Conservation (phyloP, 2,797 vertebrate genomes). For the Gymnoscopelus microlampas region DNA sequence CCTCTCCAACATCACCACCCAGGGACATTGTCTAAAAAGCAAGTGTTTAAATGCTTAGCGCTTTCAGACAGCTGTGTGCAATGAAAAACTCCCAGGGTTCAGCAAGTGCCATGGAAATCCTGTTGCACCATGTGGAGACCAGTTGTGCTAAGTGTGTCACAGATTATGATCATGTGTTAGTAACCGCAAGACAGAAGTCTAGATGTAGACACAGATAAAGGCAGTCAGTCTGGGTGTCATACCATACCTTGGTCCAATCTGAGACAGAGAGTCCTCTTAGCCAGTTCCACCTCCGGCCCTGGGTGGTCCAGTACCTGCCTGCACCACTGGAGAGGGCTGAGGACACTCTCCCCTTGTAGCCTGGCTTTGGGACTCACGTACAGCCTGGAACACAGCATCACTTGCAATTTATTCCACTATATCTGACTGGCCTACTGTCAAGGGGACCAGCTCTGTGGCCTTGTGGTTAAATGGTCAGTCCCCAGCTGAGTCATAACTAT, state of each 20-base stretch:
- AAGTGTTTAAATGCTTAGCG: slow-evolving; percentile 15
- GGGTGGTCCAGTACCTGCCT: slow-evolving; percentile 94
- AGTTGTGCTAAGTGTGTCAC: slow-evolving; percentile 35
- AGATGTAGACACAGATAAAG: slow-evolving; percentile 38
- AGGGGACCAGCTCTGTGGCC: too few species aligned
- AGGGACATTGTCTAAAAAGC: slow-evolving; percentile 1
- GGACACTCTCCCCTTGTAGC: slow-evolving; percentile 69
- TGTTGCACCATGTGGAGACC: slow-evolving; percentile 33
- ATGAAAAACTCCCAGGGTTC: slow-evolving; percentile 39
- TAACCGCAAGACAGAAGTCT: slow-evolving; percentile 38
- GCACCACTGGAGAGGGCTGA: slow-evolving; percentile 94
- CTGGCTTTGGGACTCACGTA: slow-evolving; percentile 88
- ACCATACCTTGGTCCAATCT: slow-evolving; percentile 95
- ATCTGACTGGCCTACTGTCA: too few species aligned
- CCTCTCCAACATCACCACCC: slow-evolving; percentile 15
- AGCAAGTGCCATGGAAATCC: slow-evolving; percentile 37
- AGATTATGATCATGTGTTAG: slow-evolving; percentile 57
- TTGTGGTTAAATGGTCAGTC: too few species aligned
- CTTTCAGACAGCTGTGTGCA: slow-evolving; percentile 4
- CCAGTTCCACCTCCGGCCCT: slow-evolving; percentile 92
- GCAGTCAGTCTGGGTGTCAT: slow-evolving; percentile 39
- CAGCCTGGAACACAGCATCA: slow-evolving; percentile 85
- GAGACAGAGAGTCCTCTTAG: slow-evolving; percentile 92
- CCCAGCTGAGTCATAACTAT: too few species aligned
- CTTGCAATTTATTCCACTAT: slow-evolving; percentile 27